phyloP scores from a whole-genome alignment of 2,113 vertebrate species.

The Rhegmatorhina hoffmannsi region DNA sequence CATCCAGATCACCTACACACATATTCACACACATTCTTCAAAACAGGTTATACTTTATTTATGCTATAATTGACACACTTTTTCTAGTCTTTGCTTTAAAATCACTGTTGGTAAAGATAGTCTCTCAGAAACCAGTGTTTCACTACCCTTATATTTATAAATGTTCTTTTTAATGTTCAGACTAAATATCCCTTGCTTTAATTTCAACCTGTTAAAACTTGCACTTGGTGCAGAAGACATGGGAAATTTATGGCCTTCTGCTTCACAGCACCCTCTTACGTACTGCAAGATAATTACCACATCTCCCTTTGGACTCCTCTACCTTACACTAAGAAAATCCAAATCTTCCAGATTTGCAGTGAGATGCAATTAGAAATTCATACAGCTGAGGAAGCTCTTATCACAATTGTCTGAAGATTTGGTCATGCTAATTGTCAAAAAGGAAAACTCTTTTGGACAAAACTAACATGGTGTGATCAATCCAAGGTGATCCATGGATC shows the following conservation, averaged over 20 bases:
- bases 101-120: not conserved
- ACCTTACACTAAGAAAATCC: not conserved
- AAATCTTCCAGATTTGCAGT: not conserved
- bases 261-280: not conserved
- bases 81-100: not conserved
- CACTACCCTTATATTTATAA: not conserved
- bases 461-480: not conserved
- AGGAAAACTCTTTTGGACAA: not conserved
- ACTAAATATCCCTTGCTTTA: not conserved
- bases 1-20: not conserved
- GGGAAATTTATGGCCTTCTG: not conserved
- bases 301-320: not conserved
- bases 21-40: not conserved
- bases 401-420: not conserved
- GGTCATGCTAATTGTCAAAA: not conserved
- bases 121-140: not conserved
- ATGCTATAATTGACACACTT: not conserved
- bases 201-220: not conserved
- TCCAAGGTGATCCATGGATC: not conserved
- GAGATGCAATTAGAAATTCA: not conserved
- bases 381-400: not conserved
- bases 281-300: not conserved
- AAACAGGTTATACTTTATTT: not conserved
- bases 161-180: not conserved
- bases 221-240: not conserved